Base-by-base conservation (phyloP, 2,113 vertebrate genomes). In the Trichomycterus rosablanca region DNA sequence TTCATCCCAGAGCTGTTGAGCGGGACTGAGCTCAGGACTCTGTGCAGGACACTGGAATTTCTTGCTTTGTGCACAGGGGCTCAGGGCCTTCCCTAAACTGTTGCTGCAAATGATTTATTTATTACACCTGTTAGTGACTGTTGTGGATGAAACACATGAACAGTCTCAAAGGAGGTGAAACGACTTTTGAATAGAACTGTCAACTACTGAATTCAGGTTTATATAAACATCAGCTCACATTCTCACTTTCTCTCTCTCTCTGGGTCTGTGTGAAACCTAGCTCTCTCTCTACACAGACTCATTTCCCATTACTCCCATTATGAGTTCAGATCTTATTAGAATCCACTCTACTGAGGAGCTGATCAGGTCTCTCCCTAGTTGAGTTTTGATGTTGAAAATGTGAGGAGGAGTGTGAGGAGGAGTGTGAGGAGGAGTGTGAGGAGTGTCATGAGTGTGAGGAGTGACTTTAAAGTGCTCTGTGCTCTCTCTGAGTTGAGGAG, bases 401-500 rank as follows among this genome's bases (percentile, higher is more conserved):
- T 8, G 4, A 53, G 37, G n/a, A 8, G 14, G 14, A n/a, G 44
- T 10, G 16, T 5, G 32, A 56, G 30, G n/a, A 7, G 22, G 50
- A 35, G 24, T 45, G 22, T 44, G 16, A 63, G 46, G n/a, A 20
- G 18, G 37, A 44, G 24, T n/a, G n/a, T n/a, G n/a, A n/a, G 37
- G 12, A 20, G 14, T 3, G 51, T 30, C 23, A n/a, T 70, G 70
- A 78, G 48, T 57, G 60, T 73, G 54, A 73, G 14, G 32, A 55
- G 19, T 39, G 19, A 22, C 5, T 54, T 54, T 23, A 7, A 55
- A 43, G 37, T 28, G n/a, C n/a, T n/a, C n/a, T n/a, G 28, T 9
- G 11, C 20, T 42, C 67, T 79, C 22, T 19, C 77, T 79, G 75
- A 69, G 81, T 75, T 72, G 73, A 73, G 74, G 75, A 74, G 70